phyloP scores from a whole-genome alignment of 1,140 invertebrate genomes.

The Lasioglossum baleicum region DNA sequence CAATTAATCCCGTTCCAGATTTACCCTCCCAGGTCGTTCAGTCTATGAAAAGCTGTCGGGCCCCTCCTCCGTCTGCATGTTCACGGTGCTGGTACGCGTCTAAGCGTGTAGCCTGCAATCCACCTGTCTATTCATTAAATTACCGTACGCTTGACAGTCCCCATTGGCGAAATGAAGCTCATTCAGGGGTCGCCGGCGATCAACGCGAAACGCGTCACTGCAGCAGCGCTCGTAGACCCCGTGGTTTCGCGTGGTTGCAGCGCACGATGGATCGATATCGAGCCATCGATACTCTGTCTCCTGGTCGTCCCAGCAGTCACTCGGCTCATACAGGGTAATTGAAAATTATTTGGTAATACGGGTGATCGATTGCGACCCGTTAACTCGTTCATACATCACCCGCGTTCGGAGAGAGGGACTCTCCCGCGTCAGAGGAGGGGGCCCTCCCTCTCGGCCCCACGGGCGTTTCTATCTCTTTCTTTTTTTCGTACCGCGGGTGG shows the following conservation, averaged over 20 bases:
- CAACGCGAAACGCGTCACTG: not conserved
- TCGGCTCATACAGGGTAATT: slow-evolving; percentile 72
- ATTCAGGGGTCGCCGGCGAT: slow-evolving; percentile 10
- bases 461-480: slow-evolving; percentile 34
- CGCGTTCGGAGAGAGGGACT: slow-evolving; percentile 37
- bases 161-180: slow-evolving; percentile 7
- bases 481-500: slow-evolving; percentile 27
- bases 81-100: not conserved
- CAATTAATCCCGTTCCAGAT: too few relatives aligned
- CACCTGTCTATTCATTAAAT: not conserved
- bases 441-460: slow-evolving; percentile 6
- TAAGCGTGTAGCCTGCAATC: slow-evolving; percentile 9
- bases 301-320: slow-evolving; percentile 20
- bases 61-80: not conserved
- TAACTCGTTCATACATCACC: slow-evolving; percentile 77
- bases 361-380: slow-evolving; percentile 74
- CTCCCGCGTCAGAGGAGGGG: not conserved
- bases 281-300: slow-evolving; percentile 30
- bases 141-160: not conserved
- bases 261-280: slow-evolving; percentile 43
- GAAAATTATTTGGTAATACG: slow-evolving; percentile 78
- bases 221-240: not conserved
- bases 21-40: too few relatives aligned
- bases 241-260: not conserved
- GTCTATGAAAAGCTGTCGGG: not conserved